Evolutionary conservation across 2,113 vertebrate genomes (phyloP), one percentile per base, ranked within the genome.

Genomic region (Tympanuchus pallidicinctus): DNA sequence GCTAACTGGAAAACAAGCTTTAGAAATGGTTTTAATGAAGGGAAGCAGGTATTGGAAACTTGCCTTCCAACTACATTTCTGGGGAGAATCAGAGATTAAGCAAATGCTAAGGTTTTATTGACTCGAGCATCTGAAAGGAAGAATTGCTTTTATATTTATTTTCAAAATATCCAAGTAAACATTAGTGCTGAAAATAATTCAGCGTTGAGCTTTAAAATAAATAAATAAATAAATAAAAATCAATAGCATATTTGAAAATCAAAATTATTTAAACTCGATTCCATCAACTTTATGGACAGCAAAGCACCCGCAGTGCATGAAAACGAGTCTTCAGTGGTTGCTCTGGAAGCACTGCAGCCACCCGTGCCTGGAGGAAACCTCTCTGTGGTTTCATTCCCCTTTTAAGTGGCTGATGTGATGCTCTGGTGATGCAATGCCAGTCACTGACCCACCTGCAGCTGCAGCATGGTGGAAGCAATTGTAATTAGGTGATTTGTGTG

Each of bases 401-500:
- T 65, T 52, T 34, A 48, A 69, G 74, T 6, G 61, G 42, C 28
- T 19, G 81, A 18, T 80, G 73, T 2, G 60, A 19, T 54, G 72
- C 4, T 64, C 56, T 42, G 67, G 13, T 30, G 69, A 7, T 8
- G 45, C 1, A 2, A 24, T 66, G 56, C 73, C 54, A 38, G 38
- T 67, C 56, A 63, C 13, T 40, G n/a, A 69, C 65, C 59, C 30
- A 54, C 14, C 45, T 74, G 10, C 11, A 70, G 74, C 61, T 43
- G 82, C 30, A 2, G 1, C 27, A 7, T 3, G 32, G 18, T 84
- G 90, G 86, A 86, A 92, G 73, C 8, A 52, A 40, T 27, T 66
- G 59, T 82, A 4, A 70, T 91, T 57, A 59, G 24, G 63, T 79
- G 74, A 83, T 77, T 86, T 86, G 86, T 42, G 75, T 42, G 43